Base-by-base conservation (phyloP, 2,113 vertebrate species). In the Osmerus eperlanus region DNA sequence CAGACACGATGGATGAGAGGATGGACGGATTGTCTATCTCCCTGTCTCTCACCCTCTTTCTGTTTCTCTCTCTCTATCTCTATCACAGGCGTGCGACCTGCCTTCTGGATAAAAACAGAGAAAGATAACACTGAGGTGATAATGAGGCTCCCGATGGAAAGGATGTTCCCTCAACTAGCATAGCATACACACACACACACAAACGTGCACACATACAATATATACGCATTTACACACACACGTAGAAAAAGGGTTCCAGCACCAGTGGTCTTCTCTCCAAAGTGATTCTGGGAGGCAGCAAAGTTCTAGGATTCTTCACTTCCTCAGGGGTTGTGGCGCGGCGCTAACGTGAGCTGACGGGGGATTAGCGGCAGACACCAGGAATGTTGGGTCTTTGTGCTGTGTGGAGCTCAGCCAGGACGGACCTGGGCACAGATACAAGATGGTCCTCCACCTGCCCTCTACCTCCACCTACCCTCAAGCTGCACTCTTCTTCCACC, bases 291-390 rank as follows among this genome's bases (percentile, higher is more conserved):
- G 93, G 93, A 89, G 90, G 94, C 93, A 93, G 94, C 95, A 94
- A 96, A 96, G 95, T 98, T 96, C 93, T 90, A 92, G 89, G 93
- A 93, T 84, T 93, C 94, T 95, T 93, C 95, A 93, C 91, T 89
- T 94, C 94, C 93, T 96, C 94, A 93, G 95, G 96, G 96, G 96
- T 99, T 95, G 97, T 91, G 93, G 94, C 93, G 94, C 93, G 96
- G 95, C 95, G 94, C 97, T 99, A 99, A 98, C 95, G 90, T 91
- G 94, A 96, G 93, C 95, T 98, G 96, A 99, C 96, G 97, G 90
- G 94, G 97, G 96, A 99, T 98, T 98, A 98, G 94, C 94, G 85
- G 93, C 95, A 96, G 96, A 97, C 95, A 96, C 95, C 94, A 96
- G 95, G 95, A 97, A 98, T 98, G 95, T 94, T 91, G 93, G 90